Base-by-base conservation (phyloP, 1,140 invertebrate species). In the Drosophila lini region DNA sequence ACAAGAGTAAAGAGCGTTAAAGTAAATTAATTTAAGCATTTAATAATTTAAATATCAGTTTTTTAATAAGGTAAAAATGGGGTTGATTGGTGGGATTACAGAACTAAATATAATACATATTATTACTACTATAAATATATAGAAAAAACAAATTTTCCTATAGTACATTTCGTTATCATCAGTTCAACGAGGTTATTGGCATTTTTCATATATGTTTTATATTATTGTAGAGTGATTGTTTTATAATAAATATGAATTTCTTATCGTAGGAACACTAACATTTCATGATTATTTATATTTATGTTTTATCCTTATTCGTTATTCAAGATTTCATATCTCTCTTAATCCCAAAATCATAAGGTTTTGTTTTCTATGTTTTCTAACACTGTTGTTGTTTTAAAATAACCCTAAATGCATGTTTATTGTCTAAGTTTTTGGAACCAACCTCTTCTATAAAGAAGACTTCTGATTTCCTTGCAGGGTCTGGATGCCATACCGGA, bases 401-500 rank as follows among this genome's bases (percentile, higher is more conserved):
- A 25, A 32, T 34, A 10, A 28, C 13, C 48, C 6, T 16, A 15
- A 13, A 40, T 44, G 47, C 61, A 76, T 40, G 71, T 36, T 16
- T 7, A 48, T 61, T 36, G 2, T 28, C 4, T 15, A 9, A 45
- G 28, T 22, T 55, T 41, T 28, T 44, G 40, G 44, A 69, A 34
- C 5, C 36, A 7, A 52, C 42, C 28, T 53, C 48, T 22, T 47
- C 19, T 71, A 62, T 56, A 64, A 62, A 70, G 63, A 58, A 45
- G 9, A 36, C 13, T n/a, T 58, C 16, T 52, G 1, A 69, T 68
- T 77, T 60, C 70, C 34, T 93, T 93, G 60, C 92, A 94, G 93
- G 94, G 94, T 52, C 91, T 94, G 71, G 92, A 94, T 60, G 71
- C 90, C 52, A 93, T 94, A 73, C 93, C 94, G 52, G 93, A 94